Percentiles rank a stretch among this genome's conserved stretches.
Evolutionary conservation across 2,113 vertebrate genomes (phyloP).

Genomic region (Mobula birostris): DNA sequence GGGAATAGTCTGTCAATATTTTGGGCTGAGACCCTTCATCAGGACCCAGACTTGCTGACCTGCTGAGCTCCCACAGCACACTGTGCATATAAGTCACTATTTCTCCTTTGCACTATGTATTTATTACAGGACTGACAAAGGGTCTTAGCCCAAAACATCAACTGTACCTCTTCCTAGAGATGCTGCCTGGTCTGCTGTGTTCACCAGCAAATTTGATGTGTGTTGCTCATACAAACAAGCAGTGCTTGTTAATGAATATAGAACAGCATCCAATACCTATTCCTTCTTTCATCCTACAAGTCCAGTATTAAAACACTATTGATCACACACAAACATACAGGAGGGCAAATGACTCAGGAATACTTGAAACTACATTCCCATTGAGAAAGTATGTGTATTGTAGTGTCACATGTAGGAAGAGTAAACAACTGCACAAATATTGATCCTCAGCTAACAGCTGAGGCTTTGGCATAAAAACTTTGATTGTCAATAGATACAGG

Average conservation of each 20-base stretch:
- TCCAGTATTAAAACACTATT: neutral
- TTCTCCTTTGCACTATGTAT: too few relatives aligned
- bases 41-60: too few relatives aligned
- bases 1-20: too few relatives aligned
- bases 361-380: neutral
- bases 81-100: too few relatives aligned
- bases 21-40: too few relatives aligned
- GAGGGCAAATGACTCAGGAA: neutral
- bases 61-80: too few relatives aligned
- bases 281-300: neutral
- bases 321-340: neutral
- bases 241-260: neutral
- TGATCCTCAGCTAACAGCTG: neutral
- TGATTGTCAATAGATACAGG: neutral
- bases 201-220: too few relatives aligned
- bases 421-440: neutral
- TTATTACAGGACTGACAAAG: too few relatives aligned
- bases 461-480: neutral
- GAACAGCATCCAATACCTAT: neutral
- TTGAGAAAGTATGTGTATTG: neutral
- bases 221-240: too few relatives aligned
- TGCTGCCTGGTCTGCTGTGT: too few relatives aligned
- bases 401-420: neutral
- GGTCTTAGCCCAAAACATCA: too few relatives aligned
- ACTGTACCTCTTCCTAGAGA: too few relatives aligned